A percentile compares a stretch with the other conserved stretches of the same genome.
These are phyloP conservation scores for Epinephelus fuscoguttatus DNA, from an alignment of 2,113 vertebrate genomes.

Conservation along the genomic window DNA sequence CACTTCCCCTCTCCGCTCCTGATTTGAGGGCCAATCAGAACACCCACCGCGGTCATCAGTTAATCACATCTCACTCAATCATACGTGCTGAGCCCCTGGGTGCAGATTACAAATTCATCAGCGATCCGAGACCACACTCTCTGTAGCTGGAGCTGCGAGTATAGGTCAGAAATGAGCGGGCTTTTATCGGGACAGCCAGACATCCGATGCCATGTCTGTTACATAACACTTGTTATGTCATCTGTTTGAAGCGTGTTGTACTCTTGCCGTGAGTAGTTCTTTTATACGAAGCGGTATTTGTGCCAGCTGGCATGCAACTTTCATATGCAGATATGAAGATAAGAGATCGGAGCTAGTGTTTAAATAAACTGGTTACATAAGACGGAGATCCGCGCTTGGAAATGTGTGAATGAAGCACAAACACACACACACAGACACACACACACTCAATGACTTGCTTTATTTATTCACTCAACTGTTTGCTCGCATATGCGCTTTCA, in stretches of 20 bases:
- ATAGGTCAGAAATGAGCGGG: slow-evolving; percentile 53
- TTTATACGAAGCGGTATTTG: slow-evolving; percentile 58
- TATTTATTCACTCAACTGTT: slow-evolving; percentile 50
- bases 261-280: slow-evolving; percentile 60
- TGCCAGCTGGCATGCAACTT: slow-evolving; percentile 77
- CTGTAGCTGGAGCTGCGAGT: slow-evolving; percentile 24
- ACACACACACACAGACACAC: neutral
- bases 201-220: slow-evolving; percentile 62
- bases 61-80: slow-evolving; percentile 72
- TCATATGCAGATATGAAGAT: slow-evolving; percentile 70
- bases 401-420: slow-evolving; percentile 66
- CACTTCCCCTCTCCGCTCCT: slow-evolving; percentile 45
- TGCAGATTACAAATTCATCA: slow-evolving; percentile 68
- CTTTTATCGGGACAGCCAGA: slow-evolving; percentile 59
- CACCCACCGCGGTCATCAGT: slow-evolving; percentile 60
- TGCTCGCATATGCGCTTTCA: slow-evolving; percentile 27
- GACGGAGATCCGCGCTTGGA: slow-evolving; percentile 23
- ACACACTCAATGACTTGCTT: neutral
- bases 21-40: slow-evolving; percentile 71
- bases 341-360: slow-evolving; percentile 57
- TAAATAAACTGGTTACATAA: slow-evolving; percentile 74
- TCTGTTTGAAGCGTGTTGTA: slow-evolving; percentile 61
- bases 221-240: slow-evolving; percentile 79
- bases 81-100: slow-evolving; percentile 50
- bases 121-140: slow-evolving; percentile 44